Percentiles rank a stretch among this genome's conserved stretches.
Evolutionary conservation across 2,888 invertebrate genomes (phyloP).

Genomic region (Kuschelorhynchus macadamiae): DNA sequence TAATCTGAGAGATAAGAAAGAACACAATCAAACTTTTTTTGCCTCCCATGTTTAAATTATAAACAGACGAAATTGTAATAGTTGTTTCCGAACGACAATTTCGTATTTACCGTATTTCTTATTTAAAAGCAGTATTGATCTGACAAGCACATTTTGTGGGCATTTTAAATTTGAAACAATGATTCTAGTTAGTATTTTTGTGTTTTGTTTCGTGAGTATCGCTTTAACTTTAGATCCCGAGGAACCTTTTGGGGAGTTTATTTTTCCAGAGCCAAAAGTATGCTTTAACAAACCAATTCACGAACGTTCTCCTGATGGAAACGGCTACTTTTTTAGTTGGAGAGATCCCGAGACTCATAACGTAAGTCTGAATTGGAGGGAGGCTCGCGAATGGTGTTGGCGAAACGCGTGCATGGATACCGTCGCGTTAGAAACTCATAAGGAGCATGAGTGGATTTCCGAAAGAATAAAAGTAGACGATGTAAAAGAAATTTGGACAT

Average conservation of each 20-base stretch:
- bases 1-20: too few relatives aligned
- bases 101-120: too few relatives aligned
- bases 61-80: too few relatives aligned
- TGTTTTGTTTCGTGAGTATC: too few relatives aligned
- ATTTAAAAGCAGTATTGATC: too few relatives aligned
- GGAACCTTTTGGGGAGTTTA: neutral
- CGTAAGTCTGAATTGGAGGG: neutral
- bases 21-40: too few relatives aligned
- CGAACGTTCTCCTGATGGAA: neutral
- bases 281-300: neutral
- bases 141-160: too few relatives aligned
- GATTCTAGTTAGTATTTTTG: too few relatives aligned
- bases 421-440: slow-evolving; percentile 1
- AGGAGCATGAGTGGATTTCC: neutral
- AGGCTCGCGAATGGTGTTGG: slow-evolving; percentile 11
- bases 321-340: slow-evolving; percentile 15
- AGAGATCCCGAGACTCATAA: neutral
- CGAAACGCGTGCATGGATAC: slow-evolving; percentile 13
- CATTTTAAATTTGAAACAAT: too few relatives aligned
- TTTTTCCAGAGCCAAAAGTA: neutral
- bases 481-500: slow-evolving; percentile 22
- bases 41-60: too few relatives aligned
- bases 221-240: too few relatives aligned
- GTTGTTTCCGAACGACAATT: too few relatives aligned
- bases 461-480: neutral